Base-by-base conservation (phyloP, 30 jellyfish, hydroid and myxozoan genomes). In the Mastigias papua region DNA sequence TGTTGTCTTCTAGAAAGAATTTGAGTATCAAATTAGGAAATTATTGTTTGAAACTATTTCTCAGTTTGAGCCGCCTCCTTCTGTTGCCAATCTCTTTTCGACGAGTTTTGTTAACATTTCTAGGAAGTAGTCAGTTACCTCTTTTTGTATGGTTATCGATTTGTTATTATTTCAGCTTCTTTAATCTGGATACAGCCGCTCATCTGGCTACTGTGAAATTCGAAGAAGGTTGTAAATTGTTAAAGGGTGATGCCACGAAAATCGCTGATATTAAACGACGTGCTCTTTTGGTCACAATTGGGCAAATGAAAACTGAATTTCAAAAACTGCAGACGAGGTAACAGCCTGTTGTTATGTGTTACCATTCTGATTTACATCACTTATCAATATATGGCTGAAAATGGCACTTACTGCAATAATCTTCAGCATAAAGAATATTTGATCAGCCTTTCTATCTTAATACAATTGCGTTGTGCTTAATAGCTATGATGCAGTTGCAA, bases 151-250 rank as follows among this genome's bases (percentile, higher is more conserved):
- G n/a, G n/a, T n/a, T n/a, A n/a, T n/a, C n/a, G n/a, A n/a, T n/a
- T n/a, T n/a, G n/a, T n/a, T n/a, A n/a, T 58, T 58, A n/a, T 8
- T 84, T 2, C 30, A 88, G 97, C 1, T 86, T 93, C 26, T 89
- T 73, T 86, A 89, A 73, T 30, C 83, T 94, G 61, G 99, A 94
- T 61, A 70, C 95, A 10, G 96, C 99, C 11, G 89, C 90, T 19
- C 94, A 78, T 34, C 80, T 94, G 22, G 99, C 97, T 19, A 88
- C 94, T 17, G 51, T 34, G 0, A 89, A 82, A 50, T 93, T 73
- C 75, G 92, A 88, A 20, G 97, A 88, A 78, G 91, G 78, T 22
- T 63, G 90, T 33, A 22, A 48, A 28, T 33, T 34, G 6, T 82
- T 93, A 49, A 64, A 77, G 23, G 92, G 61, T 7, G 92, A 88